Evolutionary conservation across 2,113 vertebrate genomes (phyloP).

Genomic region (Tamias sibiricus): DNA sequence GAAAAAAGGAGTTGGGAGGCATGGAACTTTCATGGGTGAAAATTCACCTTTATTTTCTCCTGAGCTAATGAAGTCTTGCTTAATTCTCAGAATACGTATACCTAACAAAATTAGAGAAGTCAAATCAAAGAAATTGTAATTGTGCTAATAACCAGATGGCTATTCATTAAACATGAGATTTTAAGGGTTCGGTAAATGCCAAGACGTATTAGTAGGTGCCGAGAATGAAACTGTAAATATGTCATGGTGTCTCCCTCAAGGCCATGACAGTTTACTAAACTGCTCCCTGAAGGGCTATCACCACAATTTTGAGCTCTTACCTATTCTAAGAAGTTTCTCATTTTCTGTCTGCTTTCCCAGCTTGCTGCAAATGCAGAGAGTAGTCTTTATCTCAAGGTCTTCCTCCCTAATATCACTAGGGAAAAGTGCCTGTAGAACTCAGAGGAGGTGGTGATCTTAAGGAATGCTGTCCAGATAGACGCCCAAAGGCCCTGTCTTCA

Average conservation of each 20-base stretch:
- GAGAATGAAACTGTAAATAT: background rate
- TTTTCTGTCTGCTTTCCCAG: background rate
- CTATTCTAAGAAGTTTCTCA: background rate
- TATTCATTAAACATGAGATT: conserved; percentile 14
- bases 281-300: background rate
- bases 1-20: conserved; percentile 66
- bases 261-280: background rate
- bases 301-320: background rate
- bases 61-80: conserved; percentile 8
- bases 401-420: background rate
- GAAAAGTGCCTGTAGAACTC: background rate
- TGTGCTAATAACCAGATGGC: background rate
- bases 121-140: conserved; percentile 36
- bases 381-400: background rate
- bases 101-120: background rate
- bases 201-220: background rate
- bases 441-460: background rate
- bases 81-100: background rate
- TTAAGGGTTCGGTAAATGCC: conserved; percentile 6
- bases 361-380: background rate
- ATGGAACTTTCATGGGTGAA: background rate
- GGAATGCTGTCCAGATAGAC: background rate
- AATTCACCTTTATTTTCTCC: conserved; percentile 29
- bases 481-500: background rate
- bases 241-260: background rate